Percentiles rank a stretch among this genome's conserved stretches.
phyloP scores from a whole-genome alignment of 2,113 vertebrate species.

The human (Homo sapiens) region GRCh38 chr3:145637501-145638000 shows the following conservation, averaged over 20 bases:
- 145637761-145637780: not conserved
- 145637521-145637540: not conserved
- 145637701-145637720: not conserved
- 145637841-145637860: not conserved
- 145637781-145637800: not conserved
- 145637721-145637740: not conserved
- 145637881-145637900: not conserved
- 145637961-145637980: not conserved
- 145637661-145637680: not conserved
- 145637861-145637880: not conserved
- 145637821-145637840: not conserved
- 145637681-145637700: not conserved
- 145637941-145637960: not conserved
- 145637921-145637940: not conserved
- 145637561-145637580: not conserved
- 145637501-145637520: not conserved
- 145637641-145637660: not conserved
- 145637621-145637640: not conserved
- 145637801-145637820: accelerated
- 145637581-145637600: not conserved
- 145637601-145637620: not conserved
- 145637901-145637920: not conserved
- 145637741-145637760: not conserved
- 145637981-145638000: not conserved
- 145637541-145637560: accelerated